Evolutionary conservation across 1,140 invertebrate species (phyloP), one percentile per base, ranked within the genome.

Genomic region (Aphelenchoides besseyi): DNA sequence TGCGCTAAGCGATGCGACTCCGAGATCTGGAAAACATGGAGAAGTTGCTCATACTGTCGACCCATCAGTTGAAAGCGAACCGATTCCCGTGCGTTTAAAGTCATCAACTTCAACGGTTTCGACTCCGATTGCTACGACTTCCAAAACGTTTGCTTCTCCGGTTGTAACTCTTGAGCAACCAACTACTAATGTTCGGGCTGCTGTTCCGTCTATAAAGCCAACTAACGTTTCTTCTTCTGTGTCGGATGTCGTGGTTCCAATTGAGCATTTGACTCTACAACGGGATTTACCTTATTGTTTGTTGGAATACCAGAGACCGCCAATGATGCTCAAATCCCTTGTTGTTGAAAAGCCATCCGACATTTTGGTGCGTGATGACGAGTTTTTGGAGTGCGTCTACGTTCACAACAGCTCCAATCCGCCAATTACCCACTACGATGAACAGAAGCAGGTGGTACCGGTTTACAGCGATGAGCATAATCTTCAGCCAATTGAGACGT

Each of bases 1-100:
- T 33, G 5, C 55, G 55, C 55, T 59, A 23, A 59, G 5, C 55
- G 23, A 5, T 12, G 41, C 55, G 55, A 59, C 26, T 41, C n/a
- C 55, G 55, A 33, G 5, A 59, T 8, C 55, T 8, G 23, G 55
- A 59, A 8, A 8, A 5, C 5, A 59, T 23, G 55, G 55, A 59
- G 55, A 59, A 59, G 55, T 59, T 28, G 55, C 55, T 33, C 55
- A 59, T 8, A 59, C 55, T 5, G 5, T 59, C 55, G 18, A 18
- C 18, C 5, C 55, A 23, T 5, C 26, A 12, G 41, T 48, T 23
- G 41, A 48, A 23, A 48, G 41, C 55, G 55, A 59, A 33, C 55
- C 55, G 18, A 59, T 18, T 8, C 55, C 55, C 5, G 55, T 59
- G 5, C 41, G 41, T 16, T 23, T 48, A 23, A 48, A 48, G 41